These are phyloP conservation scores for Threskiornis aethiopicus DNA, from an alignment of 2,797 vertebrate genomes.

Conservation along the genomic window DNA sequence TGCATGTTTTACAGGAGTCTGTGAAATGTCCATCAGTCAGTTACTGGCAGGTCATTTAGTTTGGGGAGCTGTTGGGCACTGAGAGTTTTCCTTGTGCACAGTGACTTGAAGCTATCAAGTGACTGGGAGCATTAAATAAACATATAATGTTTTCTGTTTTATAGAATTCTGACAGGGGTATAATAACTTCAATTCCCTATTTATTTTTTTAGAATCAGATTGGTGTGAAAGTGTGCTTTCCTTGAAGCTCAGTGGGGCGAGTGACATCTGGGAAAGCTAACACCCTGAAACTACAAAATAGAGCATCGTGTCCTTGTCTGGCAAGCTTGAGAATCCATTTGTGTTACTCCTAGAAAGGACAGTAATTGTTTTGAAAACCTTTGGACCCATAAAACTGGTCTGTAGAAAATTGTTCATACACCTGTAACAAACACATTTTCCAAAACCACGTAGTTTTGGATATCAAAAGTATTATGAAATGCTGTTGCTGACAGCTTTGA, in stretches of 20 bases:
- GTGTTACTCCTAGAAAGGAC: background rate
- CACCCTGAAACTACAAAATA: constrained; percentile 12
- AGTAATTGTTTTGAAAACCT: constrained; percentile 61
- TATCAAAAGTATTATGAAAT: constrained; percentile 11
- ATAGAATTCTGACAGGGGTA: constrained; percentile 32
- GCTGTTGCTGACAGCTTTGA: background rate
- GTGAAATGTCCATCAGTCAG: background rate
- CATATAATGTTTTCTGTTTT: constrained; percentile 28
- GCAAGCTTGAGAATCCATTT: constrained; percentile 35
- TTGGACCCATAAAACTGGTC: constrained; percentile 19
- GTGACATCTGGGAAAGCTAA: constrained; percentile 39
- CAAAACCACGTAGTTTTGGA: background rate
- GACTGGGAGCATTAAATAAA: constrained; percentile 31
- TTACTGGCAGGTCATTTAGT: constrained; percentile 9
- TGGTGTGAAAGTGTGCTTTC: constrained; percentile 40
- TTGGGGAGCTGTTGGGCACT: background rate
- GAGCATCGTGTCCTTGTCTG: background rate
- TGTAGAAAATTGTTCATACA: constrained; percentile 14
- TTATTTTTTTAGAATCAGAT: constrained; percentile 26
- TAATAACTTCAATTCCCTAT: constrained; percentile 33
- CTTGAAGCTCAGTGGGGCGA: constrained; percentile 22
- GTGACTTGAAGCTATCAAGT: constrained; percentile 9
- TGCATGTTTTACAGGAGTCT: background rate
- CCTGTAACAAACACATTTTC: constrained; percentile 42
- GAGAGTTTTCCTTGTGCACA: background rate